phyloP scores from a whole-genome alignment of 2,888 invertebrate species.

The Eueremaeus valkanovi region DNA sequence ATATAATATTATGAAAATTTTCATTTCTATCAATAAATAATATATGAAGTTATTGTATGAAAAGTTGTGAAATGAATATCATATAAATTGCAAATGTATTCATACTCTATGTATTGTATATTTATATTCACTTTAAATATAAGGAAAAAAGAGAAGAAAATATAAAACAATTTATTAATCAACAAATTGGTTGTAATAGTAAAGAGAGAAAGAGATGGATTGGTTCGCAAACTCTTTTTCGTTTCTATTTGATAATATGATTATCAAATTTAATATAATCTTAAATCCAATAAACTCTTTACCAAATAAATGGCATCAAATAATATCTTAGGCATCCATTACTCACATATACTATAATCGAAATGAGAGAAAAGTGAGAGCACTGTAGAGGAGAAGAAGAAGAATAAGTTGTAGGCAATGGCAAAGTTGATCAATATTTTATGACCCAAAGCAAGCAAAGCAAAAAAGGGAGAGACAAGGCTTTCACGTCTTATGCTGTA shows the following conservation, averaged over 20 bases:
- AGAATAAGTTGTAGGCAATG: background rate
- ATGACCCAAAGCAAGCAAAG: constrained; percentile 26
- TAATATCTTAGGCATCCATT: constrained; percentile 26
- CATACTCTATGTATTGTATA: too few species aligned
- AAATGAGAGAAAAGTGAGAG: constrained; percentile 5
- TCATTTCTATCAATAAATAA: too few species aligned
- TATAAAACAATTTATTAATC: background rate
- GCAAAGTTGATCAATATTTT: constrained; percentile 26
- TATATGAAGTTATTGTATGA: too few species aligned
- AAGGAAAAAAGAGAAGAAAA: too few species aligned
- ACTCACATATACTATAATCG: constrained; percentile 18
- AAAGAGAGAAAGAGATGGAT: background rate
- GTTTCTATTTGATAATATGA: background rate
- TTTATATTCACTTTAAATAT: too few species aligned
- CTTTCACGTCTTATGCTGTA: background rate
- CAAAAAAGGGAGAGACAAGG: constrained; percentile 23
- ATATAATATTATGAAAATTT: too few species aligned
- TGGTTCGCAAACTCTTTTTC: background rate
- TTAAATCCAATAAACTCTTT: background rate
- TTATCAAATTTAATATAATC: constrained; percentile 23
- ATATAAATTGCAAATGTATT: too few species aligned
- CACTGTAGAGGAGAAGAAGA: background rate
- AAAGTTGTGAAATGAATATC: too few species aligned
- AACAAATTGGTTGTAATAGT: background rate
- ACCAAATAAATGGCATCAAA: constrained; percentile 16